Percentiles rank a stretch among this genome's conserved stretches.
Conservation (phyloP, 2,888 invertebrate genomes). For the Scrobipalpa atriplicella region DNA sequence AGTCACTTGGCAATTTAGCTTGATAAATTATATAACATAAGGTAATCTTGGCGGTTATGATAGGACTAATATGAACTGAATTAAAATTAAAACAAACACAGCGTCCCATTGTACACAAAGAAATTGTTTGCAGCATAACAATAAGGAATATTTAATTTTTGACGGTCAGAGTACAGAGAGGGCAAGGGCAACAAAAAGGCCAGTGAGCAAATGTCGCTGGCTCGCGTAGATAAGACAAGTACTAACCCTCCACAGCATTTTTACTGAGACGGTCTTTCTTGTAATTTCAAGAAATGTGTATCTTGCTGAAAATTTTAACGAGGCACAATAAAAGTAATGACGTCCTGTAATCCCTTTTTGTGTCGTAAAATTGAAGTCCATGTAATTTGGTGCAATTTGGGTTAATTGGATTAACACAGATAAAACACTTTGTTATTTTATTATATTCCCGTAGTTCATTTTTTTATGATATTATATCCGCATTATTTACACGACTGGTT, state of each 20-base stretch:
- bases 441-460: background rate
- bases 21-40: background rate
- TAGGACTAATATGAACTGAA: background rate
- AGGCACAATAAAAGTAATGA: conserved; percentile 25
- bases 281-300: conserved; percentile 31
- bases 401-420: conserved; percentile 10
- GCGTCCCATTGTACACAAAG: background rate
- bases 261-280: conserved; percentile 29
- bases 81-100: conserved; percentile 1
- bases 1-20: background rate
- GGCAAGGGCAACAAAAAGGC: conserved; percentile 33
- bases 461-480: background rate
- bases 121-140: conserved; percentile 29
- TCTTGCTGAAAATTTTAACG: conserved; percentile 26
- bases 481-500: background rate
- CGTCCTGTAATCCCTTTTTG: conserved; percentile 15
- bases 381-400: background rate
- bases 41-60: too few species aligned
- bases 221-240: conserved; percentile 37
- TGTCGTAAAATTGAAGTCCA: conserved; percentile 13
- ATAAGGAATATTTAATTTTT: conserved; percentile 33
- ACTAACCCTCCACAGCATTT: conserved; percentile 31
- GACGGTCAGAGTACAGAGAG: conserved; percentile 23
- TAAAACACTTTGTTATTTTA: background rate
- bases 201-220: conserved; percentile 36